Conservation (phyloP, 2,888 invertebrate genomes). For the Tetranychus truncatus region DNA sequence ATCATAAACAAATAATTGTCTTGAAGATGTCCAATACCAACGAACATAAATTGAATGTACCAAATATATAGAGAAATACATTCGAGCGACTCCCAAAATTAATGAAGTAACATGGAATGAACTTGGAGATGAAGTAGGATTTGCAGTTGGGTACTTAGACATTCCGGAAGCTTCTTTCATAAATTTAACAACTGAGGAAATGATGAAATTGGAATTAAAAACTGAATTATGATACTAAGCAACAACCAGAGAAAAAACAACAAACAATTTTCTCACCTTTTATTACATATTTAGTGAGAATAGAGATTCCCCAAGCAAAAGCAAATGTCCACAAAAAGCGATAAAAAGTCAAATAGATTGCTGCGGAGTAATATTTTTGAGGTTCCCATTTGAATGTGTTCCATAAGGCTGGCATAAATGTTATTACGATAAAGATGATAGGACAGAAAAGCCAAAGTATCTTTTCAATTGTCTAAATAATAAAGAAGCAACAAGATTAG, state of each 20-base stretch:
- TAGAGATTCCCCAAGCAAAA: background rate
- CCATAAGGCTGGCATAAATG: constrained; percentile 6
- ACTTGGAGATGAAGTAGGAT: background rate
- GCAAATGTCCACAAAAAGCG: constrained; percentile 3
- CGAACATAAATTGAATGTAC: constrained; percentile 10
- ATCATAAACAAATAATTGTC: background rate
- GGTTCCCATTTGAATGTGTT: constrained; percentile 8
- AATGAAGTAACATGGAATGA: background rate
- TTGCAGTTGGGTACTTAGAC: background rate
- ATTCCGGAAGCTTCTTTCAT: background rate
- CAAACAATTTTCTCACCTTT: background rate
- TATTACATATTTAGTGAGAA: background rate
- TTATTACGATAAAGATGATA: background rate
- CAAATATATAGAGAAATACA: constrained; percentile 9
- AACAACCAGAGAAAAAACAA: no score
- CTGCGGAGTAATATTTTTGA: background rate
- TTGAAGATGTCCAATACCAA: background rate
- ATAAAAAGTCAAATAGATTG: constrained; percentile 5
- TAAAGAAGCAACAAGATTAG: background rate
- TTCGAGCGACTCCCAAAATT: background rate
- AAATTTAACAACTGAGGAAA: background rate
- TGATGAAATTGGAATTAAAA: no score
- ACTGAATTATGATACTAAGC: no score
- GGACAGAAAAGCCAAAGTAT: constrained; percentile 1
- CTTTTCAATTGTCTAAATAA: background rate